Percentiles rank a stretch among this genome's conserved stretches.
Conservation (phyloP, 2,888 invertebrate genomes). For the Drosophila rellima region DNA sequence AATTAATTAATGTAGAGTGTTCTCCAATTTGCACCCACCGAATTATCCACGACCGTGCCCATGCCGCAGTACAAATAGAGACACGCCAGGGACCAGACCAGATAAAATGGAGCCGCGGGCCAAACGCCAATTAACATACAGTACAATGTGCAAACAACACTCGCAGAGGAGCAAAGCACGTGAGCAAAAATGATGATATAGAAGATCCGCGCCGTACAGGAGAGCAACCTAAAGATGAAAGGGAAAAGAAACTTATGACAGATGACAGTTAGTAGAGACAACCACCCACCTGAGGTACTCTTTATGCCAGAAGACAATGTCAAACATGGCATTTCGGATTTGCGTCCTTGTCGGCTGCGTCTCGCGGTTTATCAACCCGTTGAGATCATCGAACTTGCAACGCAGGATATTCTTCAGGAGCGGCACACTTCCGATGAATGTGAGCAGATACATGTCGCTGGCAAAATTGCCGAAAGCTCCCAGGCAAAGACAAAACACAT, state of each 20-base stretch:
- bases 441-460: constrained; percentile 53
- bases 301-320: constrained; percentile 56
- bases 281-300: constrained; percentile 49
- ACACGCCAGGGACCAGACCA: constrained; percentile 35
- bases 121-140: constrained; percentile 50
- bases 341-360: not conserved
- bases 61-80: constrained; percentile 62
- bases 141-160: constrained; percentile 46
- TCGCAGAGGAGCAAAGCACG: constrained; percentile 29
- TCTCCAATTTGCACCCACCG: constrained; percentile 35
- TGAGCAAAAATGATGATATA: constrained; percentile 45
- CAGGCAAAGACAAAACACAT: constrained; percentile 28
- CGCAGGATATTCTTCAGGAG: constrained; percentile 56
- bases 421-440: constrained; percentile 44
- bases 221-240: constrained; percentile 22
- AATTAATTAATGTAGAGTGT: not conserved
- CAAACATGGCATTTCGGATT: constrained; percentile 19
- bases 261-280: too few species aligned
- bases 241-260: not conserved
- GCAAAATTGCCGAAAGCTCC: constrained; percentile 62
- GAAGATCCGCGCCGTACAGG: constrained; percentile 28
- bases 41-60: constrained; percentile 57
- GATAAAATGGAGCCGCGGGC: constrained; percentile 55
- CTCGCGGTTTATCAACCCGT: constrained; percentile 6
- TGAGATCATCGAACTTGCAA: constrained; percentile 54